Percentiles rank a stretch among this genome's conserved stretches.
phyloP scores from a whole-genome alignment of 1,140 invertebrate species.

The Armadillidium nasatum region DNA sequence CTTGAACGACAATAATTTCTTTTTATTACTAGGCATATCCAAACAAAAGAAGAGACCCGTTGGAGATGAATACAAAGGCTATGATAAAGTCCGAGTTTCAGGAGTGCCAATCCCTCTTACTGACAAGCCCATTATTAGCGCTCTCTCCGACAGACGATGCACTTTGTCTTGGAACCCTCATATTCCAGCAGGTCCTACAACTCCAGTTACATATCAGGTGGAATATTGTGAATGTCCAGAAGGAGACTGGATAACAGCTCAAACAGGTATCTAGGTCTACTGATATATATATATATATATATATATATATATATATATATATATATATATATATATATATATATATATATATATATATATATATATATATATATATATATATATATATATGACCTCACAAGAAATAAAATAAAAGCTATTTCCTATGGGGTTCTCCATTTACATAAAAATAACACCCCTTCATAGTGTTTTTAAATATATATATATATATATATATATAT shows the following conservation, averaged over 20 bases:
- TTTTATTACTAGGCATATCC: slow-evolving; percentile 54
- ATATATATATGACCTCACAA: slow-evolving; percentile 5
- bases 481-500: too few relatives aligned
- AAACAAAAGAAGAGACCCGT: slow-evolving; percentile 56
- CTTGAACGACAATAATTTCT: slow-evolving; percentile 24
- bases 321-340: slow-evolving; percentile 30
- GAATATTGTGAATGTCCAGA: slow-evolving; percentile 87
- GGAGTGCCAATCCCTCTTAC: slow-evolving; percentile 76
- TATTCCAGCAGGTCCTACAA: slow-evolving; percentile 68
- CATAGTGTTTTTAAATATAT: too few relatives aligned
- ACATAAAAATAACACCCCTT: too few relatives aligned
- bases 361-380: slow-evolving; percentile 16
- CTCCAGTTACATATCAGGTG: slow-evolving; percentile 86
- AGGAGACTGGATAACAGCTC: slow-evolving; percentile 78
- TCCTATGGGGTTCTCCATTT: too few relatives aligned
- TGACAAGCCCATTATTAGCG: slow-evolving; percentile 79
- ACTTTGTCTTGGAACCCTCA: slow-evolving; percentile 89
- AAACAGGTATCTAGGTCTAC: slow-evolving; percentile 55
- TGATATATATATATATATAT: background rate
- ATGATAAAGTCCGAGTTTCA: slow-evolving; percentile 72
- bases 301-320: slow-evolving; percentile 18
- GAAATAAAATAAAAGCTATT: too few relatives aligned
- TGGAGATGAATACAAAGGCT: slow-evolving; percentile 75
- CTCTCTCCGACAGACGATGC: slow-evolving; percentile 76
- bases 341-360: slow-evolving; percentile 12